phyloP scores from a whole-genome alignment of 2,113 vertebrate genomes.

The Vulpes vulpes region DNA sequence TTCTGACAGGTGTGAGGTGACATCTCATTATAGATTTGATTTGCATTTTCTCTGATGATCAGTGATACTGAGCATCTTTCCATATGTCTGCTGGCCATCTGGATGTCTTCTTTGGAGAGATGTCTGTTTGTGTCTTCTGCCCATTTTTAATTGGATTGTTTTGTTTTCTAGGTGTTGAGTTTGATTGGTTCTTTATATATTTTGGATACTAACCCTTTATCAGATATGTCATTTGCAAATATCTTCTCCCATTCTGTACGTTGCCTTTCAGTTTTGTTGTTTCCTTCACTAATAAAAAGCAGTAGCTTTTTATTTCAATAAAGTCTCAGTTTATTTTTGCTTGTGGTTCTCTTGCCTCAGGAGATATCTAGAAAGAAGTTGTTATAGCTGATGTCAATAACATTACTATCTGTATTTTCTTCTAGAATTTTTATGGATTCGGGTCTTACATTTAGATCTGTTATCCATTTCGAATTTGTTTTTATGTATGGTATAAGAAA shows the following conservation, averaged over 20 bases:
- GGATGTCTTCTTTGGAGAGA: not conserved
- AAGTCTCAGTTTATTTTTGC: not conserved
- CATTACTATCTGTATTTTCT: not conserved
- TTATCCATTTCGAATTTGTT: not conserved
- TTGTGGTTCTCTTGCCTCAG: not conserved
- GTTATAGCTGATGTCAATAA: not conserved
- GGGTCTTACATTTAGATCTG: not conserved
- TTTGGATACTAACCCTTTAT: not conserved
- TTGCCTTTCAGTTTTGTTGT: not conserved
- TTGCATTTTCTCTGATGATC: not conserved
- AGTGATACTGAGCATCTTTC: not conserved
- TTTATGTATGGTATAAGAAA: not conserved
- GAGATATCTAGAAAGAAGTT: not conserved
- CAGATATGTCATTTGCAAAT: not conserved
- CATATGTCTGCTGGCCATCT: not conserved
- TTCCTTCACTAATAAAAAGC: not conserved
- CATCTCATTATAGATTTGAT: not conserved
- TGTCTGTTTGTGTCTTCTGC: not conserved
- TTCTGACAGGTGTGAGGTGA: not conserved
- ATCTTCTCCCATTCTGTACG: not conserved
- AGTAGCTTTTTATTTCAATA: not conserved
- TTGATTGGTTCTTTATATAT: not conserved
- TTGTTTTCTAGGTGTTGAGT: not conserved
- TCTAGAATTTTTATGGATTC: not conserved
- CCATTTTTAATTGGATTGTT: not conserved